Base-by-base conservation (phyloP, 2,888 invertebrate species). In the Drosophila colorata region DNA sequence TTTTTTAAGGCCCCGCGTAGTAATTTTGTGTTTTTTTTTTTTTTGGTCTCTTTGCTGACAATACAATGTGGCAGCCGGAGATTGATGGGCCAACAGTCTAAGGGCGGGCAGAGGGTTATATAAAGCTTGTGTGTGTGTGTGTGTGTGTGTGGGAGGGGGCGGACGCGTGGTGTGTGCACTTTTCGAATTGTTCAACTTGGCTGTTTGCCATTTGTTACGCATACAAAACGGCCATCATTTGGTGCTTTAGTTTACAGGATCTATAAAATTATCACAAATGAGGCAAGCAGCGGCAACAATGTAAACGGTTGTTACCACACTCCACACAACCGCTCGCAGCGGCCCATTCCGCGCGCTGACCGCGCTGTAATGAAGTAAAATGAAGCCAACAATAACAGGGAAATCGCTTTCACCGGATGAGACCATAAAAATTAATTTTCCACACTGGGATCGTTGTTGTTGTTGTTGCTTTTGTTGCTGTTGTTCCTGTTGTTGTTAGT, bases 191-290 rank as follows among this genome's bases (percentile, higher is more conserved):
- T 69, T 64, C 52, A 46, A 53, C 37, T 56, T 70, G 74, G 58
- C 55, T 40, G 47, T 51, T 56, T 53, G 58, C 74, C 71, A 76
- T 74, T 74, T 76, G 74, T 66, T 59, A 58, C 64, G 58, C 77
- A 66, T 58, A 74, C 77, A 74, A 76, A 76, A 51, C 57, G 66
- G 52, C 58, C 74, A 76, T 82, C 75, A 78, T 75, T 69, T 53
- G 75, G 69, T 69, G 70, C 80, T 80, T 87, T 69, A 70, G 81
- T 68, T 71, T 48, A 75, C 78, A 70, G 71, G 72, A 70, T 78
- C 82, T 85, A 82, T 87, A 87, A 82, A 87, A 82, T 87, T 77
- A 82, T 78, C 80, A 69, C 71, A 80, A 87, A 77, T 74, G 70
- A 49, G 71, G 40, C 67, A 41, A 46, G 25, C 65, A 43, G 33